Conservation (phyloP, 2,113 vertebrate species). For the Alligator sinensis region DNA sequence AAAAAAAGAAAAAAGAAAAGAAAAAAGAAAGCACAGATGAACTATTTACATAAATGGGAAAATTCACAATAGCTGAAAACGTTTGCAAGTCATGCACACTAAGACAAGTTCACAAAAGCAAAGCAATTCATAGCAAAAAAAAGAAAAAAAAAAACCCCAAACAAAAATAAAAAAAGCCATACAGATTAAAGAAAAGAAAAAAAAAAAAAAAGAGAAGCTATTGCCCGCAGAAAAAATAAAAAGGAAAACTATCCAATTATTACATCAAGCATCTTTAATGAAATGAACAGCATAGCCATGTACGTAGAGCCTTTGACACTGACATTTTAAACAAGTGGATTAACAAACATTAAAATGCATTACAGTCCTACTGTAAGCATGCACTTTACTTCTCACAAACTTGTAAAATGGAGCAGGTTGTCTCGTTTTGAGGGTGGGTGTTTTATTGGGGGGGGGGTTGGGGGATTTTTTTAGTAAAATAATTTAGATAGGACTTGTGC, state of each 20-base stretch:
- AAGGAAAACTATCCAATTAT: constrained; percentile 67
- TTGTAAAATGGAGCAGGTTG: neutral
- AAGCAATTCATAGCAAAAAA: constrained; percentile 78
- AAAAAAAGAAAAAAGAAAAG: constrained; percentile 51
- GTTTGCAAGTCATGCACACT: constrained; percentile 69
- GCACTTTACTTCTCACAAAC: constrained; percentile 77
- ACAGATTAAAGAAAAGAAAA: constrained; percentile 58
- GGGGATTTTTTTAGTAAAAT: no score
- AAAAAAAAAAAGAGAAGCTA: constrained; percentile 73
- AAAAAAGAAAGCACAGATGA: constrained; percentile 71
- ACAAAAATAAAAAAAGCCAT: constrained; percentile 49
- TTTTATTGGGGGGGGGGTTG: neutral
- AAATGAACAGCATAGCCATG: constrained; percentile 63
- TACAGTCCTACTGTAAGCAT: constrained; percentile 60
- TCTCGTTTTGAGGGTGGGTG: neutral
- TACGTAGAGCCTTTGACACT: constrained; percentile 47
- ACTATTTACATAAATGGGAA: constrained; percentile 76
- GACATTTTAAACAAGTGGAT: constrained; percentile 57
- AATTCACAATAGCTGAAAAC: constrained; percentile 72
- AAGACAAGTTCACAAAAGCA: constrained; percentile 77
- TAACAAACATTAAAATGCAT: constrained; percentile 62
- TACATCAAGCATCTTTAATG: constrained; percentile 76
- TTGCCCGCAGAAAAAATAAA: constrained; percentile 66
- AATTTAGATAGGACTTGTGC: neutral
- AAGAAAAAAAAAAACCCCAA: constrained; percentile 15